Evolutionary conservation across 1,140 invertebrate species (phyloP), one percentile per base, ranked within the genome.

Genomic region (Mesaphorura yosii): DNA sequence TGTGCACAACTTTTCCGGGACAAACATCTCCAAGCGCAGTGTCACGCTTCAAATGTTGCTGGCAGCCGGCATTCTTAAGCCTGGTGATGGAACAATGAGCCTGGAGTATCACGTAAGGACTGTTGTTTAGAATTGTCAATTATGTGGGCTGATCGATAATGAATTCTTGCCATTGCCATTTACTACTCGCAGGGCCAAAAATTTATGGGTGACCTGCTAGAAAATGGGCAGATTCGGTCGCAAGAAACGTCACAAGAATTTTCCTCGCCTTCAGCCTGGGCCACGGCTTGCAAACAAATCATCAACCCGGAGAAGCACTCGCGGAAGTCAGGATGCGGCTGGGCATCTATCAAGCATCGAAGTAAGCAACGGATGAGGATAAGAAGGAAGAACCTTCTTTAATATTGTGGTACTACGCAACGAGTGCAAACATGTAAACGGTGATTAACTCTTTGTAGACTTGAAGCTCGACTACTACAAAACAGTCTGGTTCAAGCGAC

Each of bases 261-360:
- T 69, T 79, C 81, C 53, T 88, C 86, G n/a, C 88, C 88, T 20
- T 88, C 85, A 64, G 84, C 88, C 3, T 92, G 88, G 88, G 87
- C 88, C 0, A 85, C 88, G 64, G 81, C 88, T 66, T 92, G 88
- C 67, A 91, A 91, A 65, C 76, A 86, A 56, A 84, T 89, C 42
- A 84, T 90, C 19, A 91, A 91, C 72, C 86, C 87, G 4, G 83
- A 87, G 48, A 90, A 90, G 67, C 57, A 53, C 34, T 27, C 46
- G 23, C 28, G 60, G 29, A 89, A 88, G 66, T 88, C 86, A 44
- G 87, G 87, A 1, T 91, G 87, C 74, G 88, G 87, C 2, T 91
- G 88, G 87, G 86, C 86, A 6, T 88, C 52, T 1, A 64, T 58
- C 20, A 63, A 63, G 47, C 61, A 61, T 47, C 41, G 46, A 53